Evolutionary conservation across 37 sponge, comb jelly and placozoan genomes (phyloP).

Genomic region (Haliclona indistincta): DNA sequence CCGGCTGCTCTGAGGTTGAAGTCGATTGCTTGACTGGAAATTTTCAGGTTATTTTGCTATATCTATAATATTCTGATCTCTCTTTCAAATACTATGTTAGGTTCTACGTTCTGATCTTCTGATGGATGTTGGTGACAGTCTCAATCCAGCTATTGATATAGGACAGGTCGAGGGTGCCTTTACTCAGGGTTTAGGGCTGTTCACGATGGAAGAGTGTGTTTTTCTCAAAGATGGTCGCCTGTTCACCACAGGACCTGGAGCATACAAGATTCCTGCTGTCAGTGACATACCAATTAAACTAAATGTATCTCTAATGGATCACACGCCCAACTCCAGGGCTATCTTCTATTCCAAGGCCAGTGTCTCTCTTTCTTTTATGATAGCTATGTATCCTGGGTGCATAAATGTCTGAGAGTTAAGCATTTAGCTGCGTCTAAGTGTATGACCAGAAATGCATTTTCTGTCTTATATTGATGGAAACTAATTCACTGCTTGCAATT

Average conservation of each 20-base stretch:
- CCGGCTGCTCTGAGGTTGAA: slow-evolving; percentile 44
- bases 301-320: slow-evolving; percentile 38
- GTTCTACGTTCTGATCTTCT: slow-evolving; percentile 47
- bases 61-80: neutral
- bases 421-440: no score
- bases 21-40: slow-evolving; percentile 48
- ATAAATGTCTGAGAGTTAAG: no score
- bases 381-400: no score
- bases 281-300: slow-evolving; percentile 47
- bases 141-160: slow-evolving; percentile 65
- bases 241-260: slow-evolving; percentile 44
- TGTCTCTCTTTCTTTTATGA: neutral
- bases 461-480: no score
- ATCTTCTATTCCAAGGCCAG: slow-evolving; percentile 56
- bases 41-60: slow-evolving; percentile 6
- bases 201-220: slow-evolving; percentile 55
- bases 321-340: slow-evolving; percentile 35
- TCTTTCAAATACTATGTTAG: neutral
- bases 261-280: slow-evolving; percentile 54
- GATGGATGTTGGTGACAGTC: slow-evolving; percentile 66
- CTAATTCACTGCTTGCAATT: no score
- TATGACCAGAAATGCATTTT: no score
- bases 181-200: slow-evolving; percentile 47
- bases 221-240: slow-evolving; percentile 19
- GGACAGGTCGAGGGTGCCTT: slow-evolving; percentile 65